Conservation (phyloP, 2,797 vertebrate species). For the Acanthurus leucopareius region DNA sequence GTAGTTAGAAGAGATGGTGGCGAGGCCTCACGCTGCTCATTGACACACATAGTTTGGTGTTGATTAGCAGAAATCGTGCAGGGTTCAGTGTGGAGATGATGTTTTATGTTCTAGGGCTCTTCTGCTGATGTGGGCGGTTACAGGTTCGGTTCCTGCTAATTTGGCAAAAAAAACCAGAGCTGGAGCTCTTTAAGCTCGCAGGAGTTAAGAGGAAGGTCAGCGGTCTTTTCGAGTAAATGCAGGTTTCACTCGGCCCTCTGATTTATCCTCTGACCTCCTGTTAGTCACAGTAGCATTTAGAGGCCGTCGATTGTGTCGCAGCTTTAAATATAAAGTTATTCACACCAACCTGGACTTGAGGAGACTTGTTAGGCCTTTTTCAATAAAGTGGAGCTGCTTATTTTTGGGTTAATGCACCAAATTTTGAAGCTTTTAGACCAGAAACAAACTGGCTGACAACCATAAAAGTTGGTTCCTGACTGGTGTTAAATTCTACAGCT, state of each 20-base stretch:
- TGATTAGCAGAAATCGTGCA: slow-evolving; percentile 36
- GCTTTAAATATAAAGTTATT: background rate
- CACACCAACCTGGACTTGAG: background rate
- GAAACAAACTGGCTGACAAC: no score
- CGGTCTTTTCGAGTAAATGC: background rate
- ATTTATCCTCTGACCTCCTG: background rate
- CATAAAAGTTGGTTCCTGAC: no score
- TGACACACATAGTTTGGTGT: slow-evolving; percentile 22
- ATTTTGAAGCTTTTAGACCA: no score
- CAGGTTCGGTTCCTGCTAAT: slow-evolving; percentile 28
- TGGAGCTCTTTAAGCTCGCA: background rate
- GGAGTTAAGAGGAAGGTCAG: slow-evolving; percentile 6
- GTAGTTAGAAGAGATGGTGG: slow-evolving; percentile 12
- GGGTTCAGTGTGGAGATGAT: background rate
- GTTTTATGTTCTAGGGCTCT: slow-evolving; percentile 7
- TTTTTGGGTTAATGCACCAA: no score
- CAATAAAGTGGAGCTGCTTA: no score
- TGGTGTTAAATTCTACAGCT: no score
- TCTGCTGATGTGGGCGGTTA: background rate
- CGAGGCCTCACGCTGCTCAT: background rate
- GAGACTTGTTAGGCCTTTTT: background rate
- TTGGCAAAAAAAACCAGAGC: slow-evolving; percentile 17
- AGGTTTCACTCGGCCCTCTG: slow-evolving; percentile 7
- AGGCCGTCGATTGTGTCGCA: background rate
- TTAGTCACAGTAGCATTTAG: background rate